phyloP scores from a whole-genome alignment of 30 jellyfish, hydroid and myxozoan genomes.

The Pseudorhiza aurosa region DNA sequence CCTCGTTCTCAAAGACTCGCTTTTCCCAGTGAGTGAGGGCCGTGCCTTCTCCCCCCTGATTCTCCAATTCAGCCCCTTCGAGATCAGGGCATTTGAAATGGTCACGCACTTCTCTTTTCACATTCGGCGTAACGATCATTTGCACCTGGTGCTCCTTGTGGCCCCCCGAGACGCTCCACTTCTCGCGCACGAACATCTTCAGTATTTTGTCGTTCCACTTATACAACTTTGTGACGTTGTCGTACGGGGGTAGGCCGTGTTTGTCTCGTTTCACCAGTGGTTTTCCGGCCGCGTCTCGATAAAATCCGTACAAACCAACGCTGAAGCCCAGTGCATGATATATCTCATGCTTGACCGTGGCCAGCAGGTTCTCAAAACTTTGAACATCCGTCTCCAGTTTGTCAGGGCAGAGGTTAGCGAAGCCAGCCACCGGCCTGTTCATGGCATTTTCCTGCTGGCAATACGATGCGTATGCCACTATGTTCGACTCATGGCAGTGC shows the following conservation, averaged over 20 bases:
- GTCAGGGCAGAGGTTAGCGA: slow-evolving; percentile 89
- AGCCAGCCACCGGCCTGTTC: slow-evolving; percentile 95
- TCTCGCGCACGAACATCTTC: slow-evolving; percentile 59
- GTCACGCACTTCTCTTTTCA: slow-evolving; percentile 75
- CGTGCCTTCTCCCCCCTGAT: slow-evolving; percentile 98
- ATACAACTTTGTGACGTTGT: slow-evolving; percentile 60
- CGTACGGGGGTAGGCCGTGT: slow-evolving; percentile 89
- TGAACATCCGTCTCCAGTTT: slow-evolving; percentile 85
- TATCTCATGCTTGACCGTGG: slow-evolving; percentile 92
- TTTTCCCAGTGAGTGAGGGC: slow-evolving; percentile 96
- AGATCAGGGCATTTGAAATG: slow-evolving; percentile 82
- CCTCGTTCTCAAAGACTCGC: slow-evolving; percentile 91
- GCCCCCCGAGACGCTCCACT: slow-evolving; percentile 96
- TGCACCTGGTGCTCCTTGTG: slow-evolving; percentile 80
- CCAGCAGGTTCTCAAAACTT: slow-evolving; percentile 80
- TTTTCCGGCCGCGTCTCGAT: slow-evolving; percentile 78
- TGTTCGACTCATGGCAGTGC: slow-evolving; percentile 88
- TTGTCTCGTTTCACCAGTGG: slow-evolving; percentile 78
- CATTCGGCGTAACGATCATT: slow-evolving; percentile 91
- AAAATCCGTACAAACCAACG: slow-evolving; percentile 90
- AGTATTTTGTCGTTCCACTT: slow-evolving; percentile 82
- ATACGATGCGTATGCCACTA: slow-evolving; percentile 95
- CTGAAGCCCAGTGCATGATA: slow-evolving; percentile 95
- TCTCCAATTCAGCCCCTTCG: slow-evolving; percentile 95
- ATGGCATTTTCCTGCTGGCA: slow-evolving; percentile 97